A percentile compares a stretch with the other conserved stretches of the same genome.
Evolutionary conservation across 1,140 invertebrate genomes (phyloP).

Genomic region (Ephestia elutella): DNA sequence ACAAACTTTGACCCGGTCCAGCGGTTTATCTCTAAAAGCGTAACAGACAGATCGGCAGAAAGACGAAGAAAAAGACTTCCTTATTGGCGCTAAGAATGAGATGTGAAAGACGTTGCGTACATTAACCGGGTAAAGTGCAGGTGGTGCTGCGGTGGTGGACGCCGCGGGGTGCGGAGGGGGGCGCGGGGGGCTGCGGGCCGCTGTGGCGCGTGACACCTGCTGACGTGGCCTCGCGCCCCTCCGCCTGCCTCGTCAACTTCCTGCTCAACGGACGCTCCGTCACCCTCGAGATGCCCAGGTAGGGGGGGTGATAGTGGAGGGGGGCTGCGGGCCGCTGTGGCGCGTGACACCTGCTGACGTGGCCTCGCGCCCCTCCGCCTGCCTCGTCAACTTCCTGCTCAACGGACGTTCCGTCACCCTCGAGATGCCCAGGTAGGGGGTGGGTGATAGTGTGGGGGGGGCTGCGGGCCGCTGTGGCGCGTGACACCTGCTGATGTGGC

Average conservation of each 20-base stretch:
- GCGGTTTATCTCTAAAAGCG: too few relatives aligned
- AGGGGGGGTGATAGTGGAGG: too few relatives aligned
- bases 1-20: too few relatives aligned
- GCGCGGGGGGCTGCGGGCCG: conserved; percentile 83
- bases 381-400: conserved; percentile 86
- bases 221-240: conserved; percentile 95
- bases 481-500: conserved; percentile 98
- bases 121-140: too few relatives aligned
- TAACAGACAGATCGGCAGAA: too few relatives aligned
- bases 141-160: conserved; percentile 97
- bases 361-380: conserved; percentile 92
- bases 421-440: conserved; percentile 88
- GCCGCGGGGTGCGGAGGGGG: conserved; percentile 86
- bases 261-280: conserved; percentile 94
- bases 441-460: too few relatives aligned
- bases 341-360: conserved; percentile 97
- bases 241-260: conserved; percentile 97
- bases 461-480: conserved; percentile 86
- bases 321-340: conserved; percentile 84
- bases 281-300: conserved; percentile 93
- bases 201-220: conserved; percentile 95
- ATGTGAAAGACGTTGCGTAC: too few relatives aligned
- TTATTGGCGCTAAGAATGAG: too few relatives aligned
- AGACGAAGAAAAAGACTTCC: too few relatives aligned
- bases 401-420: conserved; percentile 95